These are phyloP conservation scores for Scrobipalpa atriplicella DNA, from an alignment of 2,888 invertebrate species.

Conservation along the genomic window DNA sequence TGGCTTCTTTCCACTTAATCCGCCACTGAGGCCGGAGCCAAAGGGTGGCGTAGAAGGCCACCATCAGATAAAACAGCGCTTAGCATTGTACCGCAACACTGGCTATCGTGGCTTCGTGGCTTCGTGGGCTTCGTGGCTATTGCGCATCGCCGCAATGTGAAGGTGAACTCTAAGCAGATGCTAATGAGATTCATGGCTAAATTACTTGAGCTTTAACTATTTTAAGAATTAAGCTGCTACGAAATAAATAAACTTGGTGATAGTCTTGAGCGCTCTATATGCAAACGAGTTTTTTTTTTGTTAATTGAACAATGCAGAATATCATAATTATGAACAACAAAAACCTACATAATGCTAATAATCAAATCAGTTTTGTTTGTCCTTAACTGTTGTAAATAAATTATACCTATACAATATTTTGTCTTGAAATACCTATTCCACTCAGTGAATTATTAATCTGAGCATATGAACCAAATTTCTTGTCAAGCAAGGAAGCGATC, in stretches of 20 bases:
- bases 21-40: neutral
- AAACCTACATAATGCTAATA: too few species aligned
- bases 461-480: neutral
- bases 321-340: too few species aligned
- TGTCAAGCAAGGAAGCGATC: too few species aligned
- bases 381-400: too few species aligned
- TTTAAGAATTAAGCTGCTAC: neutral
- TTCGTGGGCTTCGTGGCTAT: constrained; percentile 19
- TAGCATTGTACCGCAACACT: constrained; percentile 15
- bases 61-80: constrained; percentile 17
- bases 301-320: too few species aligned
- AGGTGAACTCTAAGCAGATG: constrained; percentile 21
- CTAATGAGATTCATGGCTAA: constrained; percentile 7
- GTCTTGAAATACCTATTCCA: neutral
- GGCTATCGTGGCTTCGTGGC: neutral
- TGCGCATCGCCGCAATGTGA: constrained; percentile 20
- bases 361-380: too few species aligned
- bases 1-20: neutral
- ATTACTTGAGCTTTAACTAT: constrained; percentile 5
- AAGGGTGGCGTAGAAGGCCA: neutral
- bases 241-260: neutral
- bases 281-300: too few species aligned
- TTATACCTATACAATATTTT: too few species aligned
- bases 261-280: too few species aligned
- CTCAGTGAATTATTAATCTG: too few species aligned